Conservation (phyloP, 2,113 vertebrate species). For the Hepsetus odoe region DNA sequence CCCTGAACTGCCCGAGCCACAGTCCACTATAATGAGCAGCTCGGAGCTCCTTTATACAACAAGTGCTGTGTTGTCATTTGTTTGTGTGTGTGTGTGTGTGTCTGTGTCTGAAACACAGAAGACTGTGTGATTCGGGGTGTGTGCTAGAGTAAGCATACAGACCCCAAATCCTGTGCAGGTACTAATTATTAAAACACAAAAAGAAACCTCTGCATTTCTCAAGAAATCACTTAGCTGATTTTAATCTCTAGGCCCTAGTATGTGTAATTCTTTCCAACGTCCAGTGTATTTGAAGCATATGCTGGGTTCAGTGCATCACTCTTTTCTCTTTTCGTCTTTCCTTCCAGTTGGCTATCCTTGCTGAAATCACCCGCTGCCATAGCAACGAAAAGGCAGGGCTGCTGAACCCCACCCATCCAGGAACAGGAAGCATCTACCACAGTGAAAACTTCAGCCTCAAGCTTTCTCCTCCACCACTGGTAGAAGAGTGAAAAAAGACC, state of each 20-base stretch:
- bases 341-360: slow-evolving; percentile 87
- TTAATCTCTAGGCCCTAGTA: neutral
- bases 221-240: neutral
- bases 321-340: slow-evolving; percentile 33
- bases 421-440: slow-evolving; percentile 82
- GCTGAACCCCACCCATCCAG: slow-evolving; percentile 72
- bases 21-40: slow-evolving; percentile 16
- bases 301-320: too few species aligned
- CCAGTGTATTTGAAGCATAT: too few species aligned
- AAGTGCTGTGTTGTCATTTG: neutral
- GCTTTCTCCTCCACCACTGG: slow-evolving; percentile 83
- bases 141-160: neutral
- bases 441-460: slow-evolving; percentile 88
- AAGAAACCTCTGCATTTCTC: neutral
- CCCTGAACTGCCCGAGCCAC: slow-evolving; percentile 16
- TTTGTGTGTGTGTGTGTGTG: neutral
- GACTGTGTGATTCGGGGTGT: neutral
- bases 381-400: slow-evolving; percentile 75
- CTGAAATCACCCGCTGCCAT: slow-evolving; percentile 80
- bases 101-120: neutral
- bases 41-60: neutral
- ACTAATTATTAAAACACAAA: neutral
- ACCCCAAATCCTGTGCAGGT: neutral
- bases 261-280: too few species aligned
- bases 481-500: slow-evolving; percentile 80